Percentiles rank a stretch among this genome's conserved stretches.
Evolutionary conservation across 2,888 invertebrate species (phyloP).

Genomic region (Nomada goodeniana): DNA sequence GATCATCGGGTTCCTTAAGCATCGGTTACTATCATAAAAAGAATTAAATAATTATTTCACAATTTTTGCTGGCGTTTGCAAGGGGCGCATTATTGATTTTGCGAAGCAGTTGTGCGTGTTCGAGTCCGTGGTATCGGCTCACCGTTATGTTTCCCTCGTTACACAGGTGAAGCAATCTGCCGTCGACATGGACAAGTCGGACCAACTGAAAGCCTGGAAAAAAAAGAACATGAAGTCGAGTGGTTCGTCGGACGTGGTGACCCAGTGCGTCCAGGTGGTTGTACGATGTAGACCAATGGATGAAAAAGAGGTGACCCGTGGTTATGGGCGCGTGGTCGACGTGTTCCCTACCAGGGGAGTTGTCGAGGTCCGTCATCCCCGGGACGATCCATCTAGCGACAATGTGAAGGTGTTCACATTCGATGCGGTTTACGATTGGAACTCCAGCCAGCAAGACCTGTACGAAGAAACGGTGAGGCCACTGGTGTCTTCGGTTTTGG

Average conservation of each 20-base stretch:
- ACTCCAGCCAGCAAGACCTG: constrained; percentile 95
- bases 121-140: not conserved
- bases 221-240: constrained; percentile 70
- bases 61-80: constrained; percentile 6
- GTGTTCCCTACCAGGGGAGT: constrained; percentile 94
- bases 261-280: constrained; percentile 96
- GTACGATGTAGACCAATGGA: constrained; percentile 98
- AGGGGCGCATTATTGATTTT: constrained; percentile 28
- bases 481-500: constrained; percentile 96
- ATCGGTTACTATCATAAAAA: not conserved
- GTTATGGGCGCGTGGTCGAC: constrained; percentile 92
- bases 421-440: constrained; percentile 97
- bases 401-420: constrained; percentile 98
- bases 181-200: constrained; percentile 62
- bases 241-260: constrained; percentile 66
- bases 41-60: not conserved
- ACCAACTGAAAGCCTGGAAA: constrained; percentile 73
- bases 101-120: constrained; percentile 2
- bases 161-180: constrained; percentile 17
- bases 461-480: constrained; percentile 99
- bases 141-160: constrained; percentile 13
- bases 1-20: not conserved
- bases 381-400: constrained; percentile 88
- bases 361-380: constrained; percentile 95
- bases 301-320: constrained; percentile 91